phyloP scores from a whole-genome alignment of 2,113 vertebrate genomes.

The Sylvilagus bachmani region DNA sequence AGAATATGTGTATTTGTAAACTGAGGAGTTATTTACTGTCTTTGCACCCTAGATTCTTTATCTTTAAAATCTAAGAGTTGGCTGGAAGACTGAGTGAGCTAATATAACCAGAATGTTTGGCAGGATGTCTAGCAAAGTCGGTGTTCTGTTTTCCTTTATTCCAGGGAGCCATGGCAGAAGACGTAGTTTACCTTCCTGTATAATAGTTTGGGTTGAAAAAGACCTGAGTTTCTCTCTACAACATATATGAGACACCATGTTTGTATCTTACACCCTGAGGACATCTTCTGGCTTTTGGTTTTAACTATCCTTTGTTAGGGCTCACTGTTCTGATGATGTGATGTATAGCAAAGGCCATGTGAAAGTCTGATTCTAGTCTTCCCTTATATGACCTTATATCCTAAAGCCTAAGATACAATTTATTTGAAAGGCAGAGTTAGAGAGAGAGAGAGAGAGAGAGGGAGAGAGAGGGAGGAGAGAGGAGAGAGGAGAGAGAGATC shows the following conservation, averaged over 20 bases:
- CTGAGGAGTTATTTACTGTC: not conserved
- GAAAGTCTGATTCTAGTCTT: slow-evolving; percentile 23
- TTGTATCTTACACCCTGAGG: not conserved
- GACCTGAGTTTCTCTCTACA: not conserved
- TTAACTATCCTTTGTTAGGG: slow-evolving; percentile 11
- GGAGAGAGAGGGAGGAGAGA: too few relatives aligned
- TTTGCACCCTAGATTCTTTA: not conserved
- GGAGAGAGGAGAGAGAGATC: too few relatives aligned
- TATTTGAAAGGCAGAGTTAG: too few relatives aligned
- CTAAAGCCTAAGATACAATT: not conserved
- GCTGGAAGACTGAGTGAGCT: not conserved
- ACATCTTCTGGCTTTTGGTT: not conserved
- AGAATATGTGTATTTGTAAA: not conserved
- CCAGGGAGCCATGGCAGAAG: not conserved
- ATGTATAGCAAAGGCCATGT: not conserved
- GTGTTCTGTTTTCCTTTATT: not conserved
- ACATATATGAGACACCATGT: not conserved
- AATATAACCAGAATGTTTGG: not conserved
- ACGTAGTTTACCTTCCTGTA: not conserved
- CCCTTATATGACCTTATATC: not conserved
- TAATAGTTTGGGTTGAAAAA: not conserved
- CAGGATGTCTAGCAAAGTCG: not conserved
- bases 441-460: too few relatives aligned
- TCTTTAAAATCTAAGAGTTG: slow-evolving; percentile 1
- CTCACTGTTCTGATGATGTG: not conserved